Percentiles rank a stretch among this genome's conserved stretches.
phyloP scores from a whole-genome alignment of 2,888 invertebrate genomes.

The Patella caerulea region DNA sequence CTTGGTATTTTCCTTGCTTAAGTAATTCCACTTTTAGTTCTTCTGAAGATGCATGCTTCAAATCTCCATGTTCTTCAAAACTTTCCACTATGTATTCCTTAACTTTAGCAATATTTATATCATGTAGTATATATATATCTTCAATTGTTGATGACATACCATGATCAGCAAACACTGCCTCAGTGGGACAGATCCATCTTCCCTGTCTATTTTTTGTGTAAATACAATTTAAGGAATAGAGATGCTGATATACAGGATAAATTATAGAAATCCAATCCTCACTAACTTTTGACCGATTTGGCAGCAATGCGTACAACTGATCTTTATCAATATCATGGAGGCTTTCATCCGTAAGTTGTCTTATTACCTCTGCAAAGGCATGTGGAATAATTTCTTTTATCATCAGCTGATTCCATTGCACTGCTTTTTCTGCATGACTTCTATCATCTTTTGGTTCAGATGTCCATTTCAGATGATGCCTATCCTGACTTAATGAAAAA shows the following conservation, averaged over 20 bases:
- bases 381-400: constrained; percentile 55
- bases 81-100: not conserved
- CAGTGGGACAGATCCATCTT: constrained; percentile 11
- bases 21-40: not conserved
- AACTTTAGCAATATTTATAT: constrained; percentile 10
- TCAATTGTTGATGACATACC: not conserved
- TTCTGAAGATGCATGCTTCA: not conserved
- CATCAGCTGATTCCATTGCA: constrained; percentile 63
- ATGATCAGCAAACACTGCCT: not conserved
- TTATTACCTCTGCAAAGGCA: constrained; percentile 45
- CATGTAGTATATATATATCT: constrained; percentile 9
- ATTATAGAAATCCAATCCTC: constrained; percentile 47
- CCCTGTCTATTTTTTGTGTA: constrained; percentile 8
- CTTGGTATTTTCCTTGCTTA: not conserved
- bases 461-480: constrained; percentile 66
- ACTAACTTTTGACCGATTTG: constrained; percentile 24
- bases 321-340: constrained; percentile 4
- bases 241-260: constrained; percentile 48
- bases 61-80: constrained; percentile 3
- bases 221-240: constrained; percentile 17
- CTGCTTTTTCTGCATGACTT: constrained; percentile 46
- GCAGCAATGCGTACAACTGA: constrained; percentile 34
- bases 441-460: constrained; percentile 42
- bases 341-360: constrained; percentile 30
- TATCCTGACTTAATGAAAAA: constrained; percentile 64